Base-by-base conservation (phyloP, 64 coral and sea anemone genomes). In the Stylophora pistillata region DNA sequence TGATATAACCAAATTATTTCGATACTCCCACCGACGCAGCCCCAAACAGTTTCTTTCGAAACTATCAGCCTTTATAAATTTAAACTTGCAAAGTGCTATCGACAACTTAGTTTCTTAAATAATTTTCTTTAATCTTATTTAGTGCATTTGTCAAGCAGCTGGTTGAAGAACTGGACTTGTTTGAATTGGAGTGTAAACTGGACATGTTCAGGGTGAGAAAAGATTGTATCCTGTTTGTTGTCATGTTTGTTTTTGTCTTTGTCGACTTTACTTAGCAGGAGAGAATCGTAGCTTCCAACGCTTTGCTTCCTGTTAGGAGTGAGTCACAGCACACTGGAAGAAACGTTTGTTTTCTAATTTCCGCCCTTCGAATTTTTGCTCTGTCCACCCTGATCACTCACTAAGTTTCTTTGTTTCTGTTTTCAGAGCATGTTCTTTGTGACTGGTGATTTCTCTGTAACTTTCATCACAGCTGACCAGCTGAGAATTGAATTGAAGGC, bases 401-500 rank as follows among this genome's bases (percentile, higher is more conserved):
- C 23, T 4, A 32, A 70, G 7, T 30, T 20, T 12, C 65, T 30
- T 34, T 10, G 23, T 25, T 80, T 63, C 10, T 59, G 34, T 18
- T 80, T 76, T n/a, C 37, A 96, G 95, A 81, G 87, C 25, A 96
- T 96, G 83, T 96, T 96, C 68, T 96, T 93, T 57, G 88, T 96
- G 21, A 91, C 95, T 0, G 91, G 91, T 23, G 90, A 96, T 34
- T 88, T 74, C 17, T 96, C 95, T 9, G 71, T 84, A 41, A 93
- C 88, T 56, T 93, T 71, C 56, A 96, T 96, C 18, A 89, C 80
- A 32, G 37, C 91, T 65, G 95, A 90, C 34, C 71, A 96, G 15
- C 76, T 96, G 4, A 91, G 95, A 54, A 96, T 96, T 52, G 95
- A 96, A 71, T 72, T 96, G 54, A 96, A 96, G 20, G 95, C 95